These are phyloP conservation scores for Adelges cooleyi DNA, from an alignment of 1,140 invertebrate species.

Conservation along the genomic window DNA sequence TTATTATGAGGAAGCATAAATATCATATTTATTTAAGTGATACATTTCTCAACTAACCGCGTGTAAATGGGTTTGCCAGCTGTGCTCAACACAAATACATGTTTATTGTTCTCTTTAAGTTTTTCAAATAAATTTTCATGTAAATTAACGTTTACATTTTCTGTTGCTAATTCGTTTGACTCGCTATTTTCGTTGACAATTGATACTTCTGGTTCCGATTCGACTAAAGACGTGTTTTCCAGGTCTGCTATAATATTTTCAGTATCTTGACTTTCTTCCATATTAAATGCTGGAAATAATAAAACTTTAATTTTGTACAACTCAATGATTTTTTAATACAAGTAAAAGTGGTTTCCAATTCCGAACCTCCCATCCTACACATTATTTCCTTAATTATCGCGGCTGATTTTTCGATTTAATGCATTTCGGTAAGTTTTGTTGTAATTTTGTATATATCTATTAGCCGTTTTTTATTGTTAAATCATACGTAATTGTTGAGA, in stretches of 20 bases:
- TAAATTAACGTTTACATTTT: conserved; percentile 33
- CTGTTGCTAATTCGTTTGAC: no score
- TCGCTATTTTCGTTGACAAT: background rate
- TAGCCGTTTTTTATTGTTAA: no score
- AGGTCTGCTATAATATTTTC: background rate
- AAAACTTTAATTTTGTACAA: background rate
- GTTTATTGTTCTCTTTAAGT: conserved; percentile 73
- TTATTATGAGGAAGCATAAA: background rate
- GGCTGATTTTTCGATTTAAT: no score
- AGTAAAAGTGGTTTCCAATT: no score
- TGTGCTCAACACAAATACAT: conserved; percentile 88
- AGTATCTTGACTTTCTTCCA: conserved; percentile 6
- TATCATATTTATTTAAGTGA: background rate
- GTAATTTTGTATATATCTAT: no score
- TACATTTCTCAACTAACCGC: conserved; percentile 40
- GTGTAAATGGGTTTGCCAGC: conserved; percentile 95
- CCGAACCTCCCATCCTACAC: no score
- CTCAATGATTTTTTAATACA: no score
- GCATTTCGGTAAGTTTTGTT: no score
- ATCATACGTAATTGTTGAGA: no score
- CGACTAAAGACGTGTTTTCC: background rate
- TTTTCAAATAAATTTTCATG: conserved; percentile 50
- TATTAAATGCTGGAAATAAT: background rate
- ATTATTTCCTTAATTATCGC: no score
- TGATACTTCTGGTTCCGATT: background rate